Percentiles rank a stretch among this genome's conserved stretches.
These are phyloP conservation scores for Hydraecia micacea DNA, from an alignment of 2,888 invertebrate species.

Conservation along the genomic window DNA sequence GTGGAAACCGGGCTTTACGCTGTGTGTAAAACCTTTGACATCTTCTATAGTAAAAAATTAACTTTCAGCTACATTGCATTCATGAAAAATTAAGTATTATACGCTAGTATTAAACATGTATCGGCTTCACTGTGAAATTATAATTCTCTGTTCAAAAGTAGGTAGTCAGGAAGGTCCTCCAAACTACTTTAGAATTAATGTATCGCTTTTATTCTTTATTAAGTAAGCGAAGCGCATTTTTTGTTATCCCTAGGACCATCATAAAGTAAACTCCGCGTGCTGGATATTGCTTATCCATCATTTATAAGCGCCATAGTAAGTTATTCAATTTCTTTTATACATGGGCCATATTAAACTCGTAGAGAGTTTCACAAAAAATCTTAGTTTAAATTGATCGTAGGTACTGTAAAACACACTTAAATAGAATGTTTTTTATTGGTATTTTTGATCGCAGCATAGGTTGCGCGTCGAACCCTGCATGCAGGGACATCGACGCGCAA, in stretches of 20 bases:
- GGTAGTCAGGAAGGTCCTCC: conserved; percentile 33
- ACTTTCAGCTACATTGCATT: background rate
- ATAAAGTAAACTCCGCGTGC: conserved; percentile 37
- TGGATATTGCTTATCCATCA: conserved; percentile 53
- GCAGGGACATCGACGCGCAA: too few species aligned
- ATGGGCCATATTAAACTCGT: conserved; percentile 1
- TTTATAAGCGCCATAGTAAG: conserved; percentile 46
- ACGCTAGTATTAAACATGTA: conserved; percentile 19
- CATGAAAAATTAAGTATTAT: background rate
- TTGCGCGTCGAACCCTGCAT: too few species aligned
- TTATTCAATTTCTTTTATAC: conserved; percentile 37
- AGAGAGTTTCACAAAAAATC: background rate
- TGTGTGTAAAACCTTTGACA: background rate
- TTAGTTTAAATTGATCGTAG: conserved; percentile 6
- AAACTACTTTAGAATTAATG: conserved; percentile 50
- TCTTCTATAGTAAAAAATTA: too few species aligned
- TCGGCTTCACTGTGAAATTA: conserved; percentile 9
- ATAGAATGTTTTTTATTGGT: conserved; percentile 29
- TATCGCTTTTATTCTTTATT: conserved; percentile 39
- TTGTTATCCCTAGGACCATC: conserved; percentile 35
- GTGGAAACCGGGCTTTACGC: too few species aligned
- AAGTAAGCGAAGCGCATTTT: conserved; percentile 38
- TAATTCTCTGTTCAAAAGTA: conserved; percentile 6
- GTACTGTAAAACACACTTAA: conserved; percentile 3
- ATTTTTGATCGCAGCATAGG: background rate